Base-by-base conservation (phyloP, 2,888 invertebrate genomes). In the Lysandra bellargus region DNA sequence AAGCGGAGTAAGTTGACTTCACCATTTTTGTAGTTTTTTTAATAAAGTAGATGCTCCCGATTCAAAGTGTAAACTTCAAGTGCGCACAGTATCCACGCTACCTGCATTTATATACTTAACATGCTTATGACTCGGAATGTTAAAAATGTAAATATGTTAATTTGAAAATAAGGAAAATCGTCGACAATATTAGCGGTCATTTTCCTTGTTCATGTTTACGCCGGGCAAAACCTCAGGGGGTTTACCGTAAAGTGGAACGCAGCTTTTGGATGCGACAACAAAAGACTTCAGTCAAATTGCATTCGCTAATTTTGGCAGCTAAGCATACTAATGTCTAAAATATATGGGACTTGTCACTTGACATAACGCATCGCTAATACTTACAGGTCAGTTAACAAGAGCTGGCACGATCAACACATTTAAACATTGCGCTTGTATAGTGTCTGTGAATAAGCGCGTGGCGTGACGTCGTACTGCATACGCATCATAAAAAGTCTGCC, bases 131-230 rank as follows among this genome's bases (percentile, higher is more conserved):
- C 1, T 69, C 69, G 69, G 69, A 69, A 69, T 69, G 69, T 69
- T 40, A 40, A 40, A 40, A 40, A 40, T 40, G 6, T 40, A 40
- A 40, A 40, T 40, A 40, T 40, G 40, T 40, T 69, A 69, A 33
- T 69, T 69, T 33, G 69, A 69, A 23, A 69, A 69, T 37, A 69
- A 69, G 69, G 69, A 69, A 69, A 69, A 69, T 2, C 33, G 69
- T 33, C 17, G 33, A 69, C 17, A 69, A 37, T 69, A 69, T 69
- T 14, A 33, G 33, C 33, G 33, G 4, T 12, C 69, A 69, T 69
- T 69, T 69, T 69, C 69, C 69, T 37, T 14, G 23, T 37, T 1
- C 64, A 30, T 69, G 23, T 69, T 33, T 69, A 37, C 33, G 33
- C 33, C 12, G 69, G 69, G 23, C 53, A 69, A 69, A 69, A 69